Base-by-base conservation (phyloP, 2,113 vertebrate species). In the Cavia aperea region DNA sequence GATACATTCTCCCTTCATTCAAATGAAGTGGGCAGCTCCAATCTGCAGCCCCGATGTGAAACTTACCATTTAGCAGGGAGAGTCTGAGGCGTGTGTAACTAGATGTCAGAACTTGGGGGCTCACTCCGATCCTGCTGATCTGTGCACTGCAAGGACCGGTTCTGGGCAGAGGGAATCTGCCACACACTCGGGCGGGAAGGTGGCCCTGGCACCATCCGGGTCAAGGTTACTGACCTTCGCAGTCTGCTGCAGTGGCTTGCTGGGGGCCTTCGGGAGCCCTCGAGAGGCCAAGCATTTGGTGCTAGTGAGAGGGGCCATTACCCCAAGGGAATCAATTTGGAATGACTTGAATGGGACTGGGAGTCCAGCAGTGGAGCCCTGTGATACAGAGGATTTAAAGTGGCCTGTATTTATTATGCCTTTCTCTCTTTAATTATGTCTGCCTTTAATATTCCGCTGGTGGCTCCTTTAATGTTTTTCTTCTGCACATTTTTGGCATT, bases 381-480 rank as follows among this genome's bases (percentile, higher is more conserved):
- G 46, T 9, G 23, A 94, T 81, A 89, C 89, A 92, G 95, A 91
- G 93, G 83, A 93, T 90, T 94, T 93, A 49, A 96, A 97, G 95
- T 78, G 43, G 81, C 91, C 60, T 89, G 58, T 94, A 92, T 96
- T 96, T 93, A 96, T 95, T 95, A 95, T 93, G 93, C 86, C 93
- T 96, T 96, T 96, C 94, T 96, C 85, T 95, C 96, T 94, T 95
- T 96, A 95, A 96, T 96, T 95, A 68, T 83, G 73, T 63, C 88
- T 96, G 91, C 89, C 96, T 95, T 97, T 96, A 88, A 93, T 94
- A 94, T 96, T 96, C 93, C 88, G 62, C 91, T 91, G 93, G 86
- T 96, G 88, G 75, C 60, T 24, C 63, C 68, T 90, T 73, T 94
- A 94, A 95, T 86, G 81, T 92, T 93, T 96, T 96, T 88, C 83